These are phyloP conservation scores for Candoia aspera DNA, from an alignment of 2,113 vertebrate genomes.

Conservation along the genomic window DNA sequence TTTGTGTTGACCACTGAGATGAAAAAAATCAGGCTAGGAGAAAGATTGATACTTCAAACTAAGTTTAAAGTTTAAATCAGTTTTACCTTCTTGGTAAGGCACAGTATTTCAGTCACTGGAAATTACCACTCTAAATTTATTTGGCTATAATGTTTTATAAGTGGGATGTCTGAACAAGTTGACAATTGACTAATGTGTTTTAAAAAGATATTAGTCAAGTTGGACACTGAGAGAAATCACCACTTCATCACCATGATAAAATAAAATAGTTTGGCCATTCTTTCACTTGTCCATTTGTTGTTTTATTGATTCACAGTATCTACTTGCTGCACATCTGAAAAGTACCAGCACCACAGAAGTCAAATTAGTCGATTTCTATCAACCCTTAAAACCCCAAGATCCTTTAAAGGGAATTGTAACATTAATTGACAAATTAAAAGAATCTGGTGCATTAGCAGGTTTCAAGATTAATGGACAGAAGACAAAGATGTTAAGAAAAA, in stretches of 20 bases:
- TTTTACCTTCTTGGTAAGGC: background rate
- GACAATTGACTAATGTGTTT: background rate
- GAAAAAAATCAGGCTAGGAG: background rate
- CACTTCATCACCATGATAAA: no score
- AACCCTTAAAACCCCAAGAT: background rate
- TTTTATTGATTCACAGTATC: no score
- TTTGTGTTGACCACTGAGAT: background rate
- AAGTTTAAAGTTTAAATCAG: background rate
- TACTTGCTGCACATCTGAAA: no score
- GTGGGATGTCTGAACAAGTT: background rate
- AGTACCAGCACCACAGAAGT: no score
- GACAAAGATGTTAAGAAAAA: background rate
- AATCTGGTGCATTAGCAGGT: background rate
- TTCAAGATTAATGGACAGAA: background rate
- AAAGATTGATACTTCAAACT: background rate
- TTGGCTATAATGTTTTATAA: background rate
- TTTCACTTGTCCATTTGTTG: no score
- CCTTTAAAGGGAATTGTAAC: background rate
- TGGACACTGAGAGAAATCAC: no score
- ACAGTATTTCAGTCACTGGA: background rate
- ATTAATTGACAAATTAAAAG: background rate
- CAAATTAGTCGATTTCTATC: no score
- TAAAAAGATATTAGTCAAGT: background rate
- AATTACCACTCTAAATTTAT: background rate
- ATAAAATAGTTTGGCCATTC: no score